Percentiles rank a stretch among this genome's conserved stretches.
phyloP scores from a whole-genome alignment of 2,888 invertebrate genomes.

The Drosophila paranaensis region DNA sequence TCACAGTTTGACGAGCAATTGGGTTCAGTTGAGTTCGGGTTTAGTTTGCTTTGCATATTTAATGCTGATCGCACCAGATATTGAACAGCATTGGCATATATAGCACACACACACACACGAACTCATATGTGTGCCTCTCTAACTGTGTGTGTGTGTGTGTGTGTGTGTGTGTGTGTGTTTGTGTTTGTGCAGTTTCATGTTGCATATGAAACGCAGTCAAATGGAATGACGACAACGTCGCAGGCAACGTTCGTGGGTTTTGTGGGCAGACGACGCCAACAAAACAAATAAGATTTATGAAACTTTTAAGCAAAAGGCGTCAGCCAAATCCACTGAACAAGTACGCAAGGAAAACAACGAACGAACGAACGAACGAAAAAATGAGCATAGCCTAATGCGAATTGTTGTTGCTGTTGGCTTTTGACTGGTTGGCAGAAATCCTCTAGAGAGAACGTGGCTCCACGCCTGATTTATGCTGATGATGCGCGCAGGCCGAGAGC shows the following conservation, averaged over 20 bases:
- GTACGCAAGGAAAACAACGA: constrained; percentile 27
- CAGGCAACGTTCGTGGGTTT: constrained; percentile 37
- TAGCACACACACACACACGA: constrained; percentile 17
- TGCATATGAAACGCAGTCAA: constrained; percentile 75
- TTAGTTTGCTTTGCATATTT: constrained; percentile 66
- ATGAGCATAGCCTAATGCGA: constrained; percentile 10
- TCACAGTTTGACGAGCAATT: constrained; percentile 63
- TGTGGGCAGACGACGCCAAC: constrained; percentile 72
- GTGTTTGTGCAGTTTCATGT: constrained; percentile 59
- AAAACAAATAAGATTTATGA: constrained; percentile 79
- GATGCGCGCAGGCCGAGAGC: constrained; percentile 45
- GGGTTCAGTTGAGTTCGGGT: constrained; percentile 50
- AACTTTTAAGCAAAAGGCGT: constrained; percentile 79
- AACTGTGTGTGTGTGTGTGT: not conserved
- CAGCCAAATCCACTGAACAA: constrained; percentile 46
- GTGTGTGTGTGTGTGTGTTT: constrained; percentile 25
- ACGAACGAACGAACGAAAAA: constrained; percentile 1
- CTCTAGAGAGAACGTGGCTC: constrained; percentile 47
- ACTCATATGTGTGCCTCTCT: not conserved
- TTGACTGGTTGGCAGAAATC: constrained; percentile 52
- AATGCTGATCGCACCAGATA: constrained; percentile 76
- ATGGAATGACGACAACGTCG: constrained; percentile 74
- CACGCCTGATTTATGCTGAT: constrained; percentile 78
- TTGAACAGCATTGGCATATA: constrained; percentile 71
- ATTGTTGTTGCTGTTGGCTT: constrained; percentile 37